Base-by-base conservation (phyloP, 1,140 invertebrate genomes). In the Papilio xuthus region DNA sequence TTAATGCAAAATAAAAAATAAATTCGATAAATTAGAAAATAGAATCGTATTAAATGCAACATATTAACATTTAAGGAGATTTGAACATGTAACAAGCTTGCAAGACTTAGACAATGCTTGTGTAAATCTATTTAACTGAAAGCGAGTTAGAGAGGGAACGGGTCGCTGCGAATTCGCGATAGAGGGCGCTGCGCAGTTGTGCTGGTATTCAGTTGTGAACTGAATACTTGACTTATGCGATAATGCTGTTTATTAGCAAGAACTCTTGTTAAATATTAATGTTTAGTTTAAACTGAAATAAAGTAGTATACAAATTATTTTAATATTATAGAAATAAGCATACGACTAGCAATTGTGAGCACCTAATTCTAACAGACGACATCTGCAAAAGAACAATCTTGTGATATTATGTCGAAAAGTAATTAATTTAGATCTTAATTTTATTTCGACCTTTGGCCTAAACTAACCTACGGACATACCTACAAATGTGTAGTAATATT, bases 91-190 rank as follows among this genome's bases (percentile, higher is more conserved):
- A 67, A 28, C 60, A 67, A 67, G 26, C 26, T 67, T 26, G 56
- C 56, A 26, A 60, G 23, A 56, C 53, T 60, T 60, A 60, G 60
- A 67, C 60, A 67, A 67, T 32, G 12, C 60, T 67, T 67, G 60
- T 32, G 26, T 12, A 67, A 67, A 67, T 67, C 60, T 67, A 67
- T 67, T 67, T 67, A 67, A 67, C 60, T 67, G 23, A 32, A 67
- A 67, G 26, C 26, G 60, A 28, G 60, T 67, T 67, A 67, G 60
- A 67, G 60, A 10, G 56, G 23, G 56, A 60, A 23, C 60, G 26
- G 60, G 60, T 7, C 26, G 60, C 60, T 67, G 60, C 60, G 60
- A 67, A 67, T 32, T 67, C 26, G 26, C 60, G 60, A 67, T 67
- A 67, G 60, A 67, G 26, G 23, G 23, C 60, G 60, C 60, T 18